Base-by-base conservation (phyloP, 2,113 vertebrate genomes). In the Myotis brandtii region DNA sequence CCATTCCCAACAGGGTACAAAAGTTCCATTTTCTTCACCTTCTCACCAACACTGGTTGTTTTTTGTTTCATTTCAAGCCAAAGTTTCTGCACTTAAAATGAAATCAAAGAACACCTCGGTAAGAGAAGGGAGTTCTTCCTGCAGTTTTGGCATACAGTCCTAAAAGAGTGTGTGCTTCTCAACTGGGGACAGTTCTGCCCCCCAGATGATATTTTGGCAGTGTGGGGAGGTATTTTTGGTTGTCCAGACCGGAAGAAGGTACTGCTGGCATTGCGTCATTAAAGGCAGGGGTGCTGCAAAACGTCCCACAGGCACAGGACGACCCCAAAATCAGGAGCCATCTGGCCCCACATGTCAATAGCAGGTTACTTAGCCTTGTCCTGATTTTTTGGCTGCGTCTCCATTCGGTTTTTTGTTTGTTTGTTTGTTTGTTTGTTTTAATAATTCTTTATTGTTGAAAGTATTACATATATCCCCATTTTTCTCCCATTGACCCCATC, bases 321-420 rank as follows among this genome's bases (percentile, higher is more conserved):
- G 0, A 25, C 12, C 43, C 32, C 50, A 4, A 72, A 40, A 50
- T 4, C 0, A 16, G 37, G 23, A 67, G n/a, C 9, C 0, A 8
- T 40, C 25, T 18, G 46, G 18, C 54, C 34, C 9, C 46, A 25
- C 23, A 67, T 25, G 30, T 67, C 85, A 52, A 25, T 4, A 11
- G 34, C 1, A 52, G 62, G 59, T 62, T 62, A 27, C 59, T 62
- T 62, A 62, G 59, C 59, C 59, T 62, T 62, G 25, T 62, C 23
- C 59, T 62, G 23, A 62, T 62, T 62, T 27, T 23, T 62, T 62
- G 59, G 59, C 25, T 62, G 59, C 25, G 10, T 62, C 59, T 62
- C 9, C 59, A 27, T 62, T 62, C 4, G 59, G 3, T 59, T 62
- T 62, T 62, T 54, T 43, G 43, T 43, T 43, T 43, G 50, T 50